Conservation (phyloP, 1,140 invertebrate species). For the Lepidurus packardi region DNA sequence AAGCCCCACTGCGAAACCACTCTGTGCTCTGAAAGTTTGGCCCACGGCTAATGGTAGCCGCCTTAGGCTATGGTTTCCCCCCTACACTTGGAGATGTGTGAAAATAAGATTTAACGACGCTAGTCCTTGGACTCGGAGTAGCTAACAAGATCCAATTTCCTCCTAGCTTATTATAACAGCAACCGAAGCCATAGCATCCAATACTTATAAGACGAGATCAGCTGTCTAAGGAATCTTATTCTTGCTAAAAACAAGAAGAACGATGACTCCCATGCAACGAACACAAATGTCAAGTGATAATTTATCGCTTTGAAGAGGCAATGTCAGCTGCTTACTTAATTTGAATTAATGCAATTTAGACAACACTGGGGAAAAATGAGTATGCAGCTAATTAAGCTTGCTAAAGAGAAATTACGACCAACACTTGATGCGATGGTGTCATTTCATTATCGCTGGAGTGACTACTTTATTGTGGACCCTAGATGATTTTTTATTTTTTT, state of each 20-base stretch:
- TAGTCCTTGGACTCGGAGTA: not conserved
- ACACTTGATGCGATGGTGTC: too few species aligned
- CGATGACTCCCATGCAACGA: not conserved
- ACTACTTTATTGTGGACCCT: too few species aligned
- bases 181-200: not conserved
- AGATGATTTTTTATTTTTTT: not conserved
- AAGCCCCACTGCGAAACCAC: not conserved
- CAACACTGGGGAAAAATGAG: too few species aligned
- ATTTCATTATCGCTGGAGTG: too few species aligned
- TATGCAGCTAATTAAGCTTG: too few species aligned
- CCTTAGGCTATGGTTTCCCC: not conserved
- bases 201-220: not conserved
- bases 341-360: too few species aligned
- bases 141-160: constrained; percentile 14
- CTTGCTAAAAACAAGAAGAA: not conserved
- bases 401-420: too few species aligned
- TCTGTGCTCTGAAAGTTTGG: not conserved
- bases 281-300: too few species aligned
- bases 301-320: too few species aligned
- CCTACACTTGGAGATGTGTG: not conserved
- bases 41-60: not conserved
- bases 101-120: not conserved
- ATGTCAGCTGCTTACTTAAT: too few species aligned
- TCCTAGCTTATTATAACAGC: not conserved
- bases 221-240: not conserved